Base-by-base conservation (phyloP, 2,113 vertebrate species). In the Aix galericulata region DNA sequence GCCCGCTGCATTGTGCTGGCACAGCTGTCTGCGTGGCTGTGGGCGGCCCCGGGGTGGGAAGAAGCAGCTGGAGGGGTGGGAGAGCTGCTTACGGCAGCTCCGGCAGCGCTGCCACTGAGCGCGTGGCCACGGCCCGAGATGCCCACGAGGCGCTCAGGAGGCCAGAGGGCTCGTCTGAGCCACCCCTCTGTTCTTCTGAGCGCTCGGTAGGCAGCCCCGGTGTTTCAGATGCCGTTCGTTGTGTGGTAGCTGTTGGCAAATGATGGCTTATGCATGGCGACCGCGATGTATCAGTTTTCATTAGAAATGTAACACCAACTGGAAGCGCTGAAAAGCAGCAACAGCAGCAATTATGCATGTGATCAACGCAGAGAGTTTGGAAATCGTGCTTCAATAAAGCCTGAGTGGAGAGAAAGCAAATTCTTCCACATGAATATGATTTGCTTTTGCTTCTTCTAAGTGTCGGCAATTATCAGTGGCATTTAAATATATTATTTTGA, bases 401-500 rank as follows among this genome's bases (percentile, higher is more conserved):
- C 64, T 46, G 58, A 86, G 58, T 16, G 14, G 40, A 60, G 68
- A 60, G 62, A 93, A 82, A 80, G 78, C 7, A 31, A 68, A 91
- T 90, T 86, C 90, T 82, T 93, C 76, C 73, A 3, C 44, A 58
- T 79, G 73, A 86, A 69, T 76, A 3, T 17, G 60, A 38, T 62
- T 72, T 78, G 21, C 60, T 86, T 89, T 71, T 79, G 62, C 42
- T 86, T 89, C 64, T 82, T 21, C 32, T 52, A 77, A 81, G 64
- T 56, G 60, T 10, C 48, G 23, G 38, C 52, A 89, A 79, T 94
- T 79, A 89, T 58, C 17, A 11, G 27, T 91, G 77, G 53, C 58
- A 62, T 88, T 96, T 93, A 94, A 86, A 94, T 73, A 69, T 11
- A 32, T 79, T 90, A 76, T 92, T 91, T 86, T 78, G 14, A 5